Conservation (phyloP, 1,140 invertebrate genomes). For the Heliconius eleuchia region DNA sequence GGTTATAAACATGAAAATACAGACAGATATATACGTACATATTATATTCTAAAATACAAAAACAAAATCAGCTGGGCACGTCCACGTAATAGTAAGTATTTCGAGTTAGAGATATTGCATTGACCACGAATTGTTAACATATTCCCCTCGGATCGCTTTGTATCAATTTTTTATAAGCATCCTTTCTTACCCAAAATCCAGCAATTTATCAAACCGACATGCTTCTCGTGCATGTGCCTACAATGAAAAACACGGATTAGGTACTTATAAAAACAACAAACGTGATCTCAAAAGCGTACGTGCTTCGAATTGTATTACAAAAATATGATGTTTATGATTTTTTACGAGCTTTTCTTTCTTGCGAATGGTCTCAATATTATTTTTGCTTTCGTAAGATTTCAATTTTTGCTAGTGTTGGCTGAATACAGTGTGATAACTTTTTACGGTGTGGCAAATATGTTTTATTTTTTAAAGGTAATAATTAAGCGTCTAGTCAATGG, state of each 20-base stretch:
- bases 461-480: neutral
- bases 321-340: slow-evolving; percentile 57
- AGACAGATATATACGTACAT: too few relatives aligned
- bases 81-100: neutral
- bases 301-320: slow-evolving; percentile 48
- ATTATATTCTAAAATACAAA: too few relatives aligned
- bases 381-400: slow-evolving; percentile 27
- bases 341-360: slow-evolving; percentile 45
- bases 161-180: slow-evolving; percentile 56
- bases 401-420: neutral
- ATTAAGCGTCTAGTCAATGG: too few relatives aligned
- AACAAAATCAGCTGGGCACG: neutral
- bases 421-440: neutral
- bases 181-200: slow-evolving; percentile 45
- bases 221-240: slow-evolving; percentile 41
- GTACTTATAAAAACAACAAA: slow-evolving; percentile 56
- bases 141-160: slow-evolving; percentile 22
- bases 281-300: slow-evolving; percentile 50
- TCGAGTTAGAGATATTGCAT: neutral
- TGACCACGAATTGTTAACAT: slow-evolving; percentile 7
- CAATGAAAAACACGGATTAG: slow-evolving; percentile 61
- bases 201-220: slow-evolving; percentile 57
- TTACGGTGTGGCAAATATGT: neutral
- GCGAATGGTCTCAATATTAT: slow-evolving; percentile 39
- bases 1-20: too few relatives aligned